A percentile compares a stretch with the other conserved stretches of the same genome.
Evolutionary conservation across 2,113 vertebrate genomes (phyloP).

Genomic region (Tachysurus fulvidraco): DNA sequence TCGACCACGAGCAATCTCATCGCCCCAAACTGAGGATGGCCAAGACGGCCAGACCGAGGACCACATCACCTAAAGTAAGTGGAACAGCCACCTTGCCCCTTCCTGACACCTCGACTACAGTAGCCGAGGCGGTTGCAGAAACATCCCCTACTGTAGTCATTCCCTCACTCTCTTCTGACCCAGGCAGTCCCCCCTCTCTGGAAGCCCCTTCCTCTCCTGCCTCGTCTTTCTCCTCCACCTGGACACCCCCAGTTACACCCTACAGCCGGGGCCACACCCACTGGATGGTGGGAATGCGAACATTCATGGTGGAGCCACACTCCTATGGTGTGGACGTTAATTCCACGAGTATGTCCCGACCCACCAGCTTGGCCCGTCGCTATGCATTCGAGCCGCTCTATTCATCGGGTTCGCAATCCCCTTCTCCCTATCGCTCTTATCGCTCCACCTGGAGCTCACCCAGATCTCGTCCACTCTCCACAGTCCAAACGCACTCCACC

Average conservation of each 20-base stretch:
- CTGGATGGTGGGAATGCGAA: slow-evolving; percentile 68
- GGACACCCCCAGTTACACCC: slow-evolving; percentile 56
- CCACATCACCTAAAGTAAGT: slow-evolving; percentile 95
- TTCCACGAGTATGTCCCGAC: slow-evolving; percentile 43
- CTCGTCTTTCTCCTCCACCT: slow-evolving; percentile 36
- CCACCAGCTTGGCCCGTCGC: slow-evolving; percentile 55
- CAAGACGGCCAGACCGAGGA: slow-evolving; percentile 82
- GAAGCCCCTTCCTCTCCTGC: slow-evolving; percentile 63
- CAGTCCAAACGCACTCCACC: slow-evolving; percentile 50
- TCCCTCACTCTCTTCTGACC: slow-evolving; percentile 46
- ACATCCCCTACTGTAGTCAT: slow-evolving; percentile 45
- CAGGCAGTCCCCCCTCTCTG: slow-evolving; percentile 64
- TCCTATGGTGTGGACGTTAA: slow-evolving; percentile 59
- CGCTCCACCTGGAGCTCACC: slow-evolving; percentile 66
- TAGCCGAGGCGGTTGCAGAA: slow-evolving; percentile 38
- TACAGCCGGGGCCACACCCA: slow-evolving; percentile 62
- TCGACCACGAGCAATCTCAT: slow-evolving; percentile 91
- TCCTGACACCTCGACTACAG: slow-evolving; percentile 45
- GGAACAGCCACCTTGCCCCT: slow-evolving; percentile 70
- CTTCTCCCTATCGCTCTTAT: slow-evolving; percentile 66
- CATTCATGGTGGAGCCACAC: slow-evolving; percentile 69
- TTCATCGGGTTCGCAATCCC: slow-evolving; percentile 62
- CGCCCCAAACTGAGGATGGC: slow-evolving; percentile 73
- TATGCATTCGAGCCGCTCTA: slow-evolving; percentile 54
- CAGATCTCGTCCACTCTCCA: slow-evolving; percentile 66